These are phyloP conservation scores for Crotalus helleri DNA, from an alignment of 2,113 vertebrate species.

Conservation along the genomic window DNA sequence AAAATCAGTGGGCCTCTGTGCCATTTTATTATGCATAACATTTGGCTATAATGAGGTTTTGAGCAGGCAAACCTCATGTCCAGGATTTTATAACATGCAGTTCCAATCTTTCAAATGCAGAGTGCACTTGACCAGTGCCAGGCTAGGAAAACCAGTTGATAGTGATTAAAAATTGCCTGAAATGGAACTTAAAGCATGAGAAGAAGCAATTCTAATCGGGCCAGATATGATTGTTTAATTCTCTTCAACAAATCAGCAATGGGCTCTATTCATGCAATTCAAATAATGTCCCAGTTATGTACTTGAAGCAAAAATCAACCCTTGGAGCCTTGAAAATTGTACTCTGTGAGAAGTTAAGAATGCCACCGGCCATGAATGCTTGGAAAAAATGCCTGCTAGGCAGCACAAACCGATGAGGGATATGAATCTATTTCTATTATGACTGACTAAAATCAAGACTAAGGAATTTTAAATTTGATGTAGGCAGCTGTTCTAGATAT, in stretches of 20 bases:
- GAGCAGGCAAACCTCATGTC: slow-evolving; percentile 21
- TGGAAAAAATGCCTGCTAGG: background rate
- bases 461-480: background rate
- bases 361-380: background rate
- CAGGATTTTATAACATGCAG: slow-evolving; percentile 17
- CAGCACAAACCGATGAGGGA: background rate
- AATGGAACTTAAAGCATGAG: slow-evolving; percentile 25
- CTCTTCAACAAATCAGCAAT: slow-evolving; percentile 16
- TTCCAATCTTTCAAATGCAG: slow-evolving; percentile 37
- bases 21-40: slow-evolving; percentile 24
- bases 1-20: slow-evolving; percentile 27
- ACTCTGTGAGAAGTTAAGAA: slow-evolving; percentile 22
- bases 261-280: slow-evolving; percentile 22
- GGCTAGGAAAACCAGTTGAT: slow-evolving; percentile 25
- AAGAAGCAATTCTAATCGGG: slow-evolving; percentile 21
- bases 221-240: slow-evolving; percentile 41
- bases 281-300: slow-evolving; percentile 24
- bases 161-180: slow-evolving; percentile 31
- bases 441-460: background rate
- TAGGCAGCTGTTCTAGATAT: background rate
- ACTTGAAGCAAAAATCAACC: slow-evolving; percentile 16
- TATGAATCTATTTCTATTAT: background rate
- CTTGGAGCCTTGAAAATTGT: slow-evolving; percentile 1
- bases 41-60: slow-evolving; percentile 20
- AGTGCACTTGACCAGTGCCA: slow-evolving; percentile 17